Percentiles rank a stretch among this genome's conserved stretches.
phyloP scores from a whole-genome alignment of 1,140 invertebrate species.

The Leptopilina boulardi region DNA sequence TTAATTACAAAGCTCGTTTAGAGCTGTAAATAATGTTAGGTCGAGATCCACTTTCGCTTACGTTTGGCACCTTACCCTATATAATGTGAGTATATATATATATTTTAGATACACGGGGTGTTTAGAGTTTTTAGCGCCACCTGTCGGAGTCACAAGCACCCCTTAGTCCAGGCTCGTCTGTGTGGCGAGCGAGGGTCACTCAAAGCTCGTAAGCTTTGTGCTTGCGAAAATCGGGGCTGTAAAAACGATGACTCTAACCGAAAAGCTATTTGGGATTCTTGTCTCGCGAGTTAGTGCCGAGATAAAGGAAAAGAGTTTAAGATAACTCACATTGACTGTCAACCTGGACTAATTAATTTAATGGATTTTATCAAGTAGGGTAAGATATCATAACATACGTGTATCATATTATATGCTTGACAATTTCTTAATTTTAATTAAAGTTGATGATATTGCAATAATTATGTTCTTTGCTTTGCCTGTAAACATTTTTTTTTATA shows the following conservation, averaged over 20 bases:
- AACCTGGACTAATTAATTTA: not conserved
- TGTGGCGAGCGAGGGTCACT: conserved; percentile 56
- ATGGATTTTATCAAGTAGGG: not conserved
- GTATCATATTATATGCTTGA: not conserved
- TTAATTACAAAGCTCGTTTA: too few species aligned
- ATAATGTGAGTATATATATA: too few species aligned
- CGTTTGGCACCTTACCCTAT: too few species aligned
- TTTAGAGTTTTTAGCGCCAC: conserved; percentile 57
- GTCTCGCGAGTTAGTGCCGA: not conserved
- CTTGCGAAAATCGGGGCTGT: not conserved
- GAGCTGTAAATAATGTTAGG: too few species aligned
- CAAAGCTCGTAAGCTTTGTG: conserved; percentile 43
- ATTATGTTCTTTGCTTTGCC: not conserved
- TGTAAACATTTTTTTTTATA: not conserved
- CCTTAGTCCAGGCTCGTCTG: conserved; percentile 52
- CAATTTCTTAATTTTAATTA: not conserved
- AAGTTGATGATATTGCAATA: not conserved
- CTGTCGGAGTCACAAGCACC: conserved; percentile 41
- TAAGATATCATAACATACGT: not conserved
- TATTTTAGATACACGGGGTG: too few species aligned
- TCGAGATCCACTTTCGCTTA: too few species aligned
- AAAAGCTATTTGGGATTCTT: not conserved
- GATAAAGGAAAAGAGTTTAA: not conserved
- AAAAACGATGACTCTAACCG: not conserved
- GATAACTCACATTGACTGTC: not conserved